Conservation (phyloP, 2,888 invertebrate species). For the Germaria angustata region DNA sequence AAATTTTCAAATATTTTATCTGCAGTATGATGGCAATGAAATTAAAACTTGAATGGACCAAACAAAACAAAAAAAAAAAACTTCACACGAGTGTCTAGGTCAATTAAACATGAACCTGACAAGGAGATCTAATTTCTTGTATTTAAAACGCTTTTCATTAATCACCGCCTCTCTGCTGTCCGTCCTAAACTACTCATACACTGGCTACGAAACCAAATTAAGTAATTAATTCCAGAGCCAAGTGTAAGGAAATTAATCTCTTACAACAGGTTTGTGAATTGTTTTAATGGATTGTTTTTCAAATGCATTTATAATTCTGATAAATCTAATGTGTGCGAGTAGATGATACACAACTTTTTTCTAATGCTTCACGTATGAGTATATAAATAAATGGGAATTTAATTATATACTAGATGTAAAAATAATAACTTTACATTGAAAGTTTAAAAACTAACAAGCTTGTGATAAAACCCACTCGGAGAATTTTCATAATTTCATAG, state of each 20-base stretch:
- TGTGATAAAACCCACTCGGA: constrained; percentile 26
- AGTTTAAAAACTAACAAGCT: constrained; percentile 3
- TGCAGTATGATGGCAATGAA: neutral
- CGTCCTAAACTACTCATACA: neutral
- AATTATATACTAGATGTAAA: neutral
- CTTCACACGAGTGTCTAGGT: neutral
- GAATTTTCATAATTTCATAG: constrained; percentile 36
- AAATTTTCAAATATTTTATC: neutral
- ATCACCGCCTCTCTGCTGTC: neutral
- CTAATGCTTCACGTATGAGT: neutral
- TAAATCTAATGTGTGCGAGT: neutral
- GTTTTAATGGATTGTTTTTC: constrained; percentile 32
- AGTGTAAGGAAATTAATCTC: neutral
- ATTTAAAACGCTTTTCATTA: neutral
- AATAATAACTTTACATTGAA: neutral
- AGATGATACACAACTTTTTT: neutral
- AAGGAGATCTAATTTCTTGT: neutral
- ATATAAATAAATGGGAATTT: constrained; percentile 7
- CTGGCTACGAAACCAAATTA: neutral
- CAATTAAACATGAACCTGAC: constrained; percentile 5
- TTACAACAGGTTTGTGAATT: neutral
- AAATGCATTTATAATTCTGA: constrained; percentile 31
- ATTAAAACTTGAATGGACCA: neutral
- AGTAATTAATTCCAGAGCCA: neutral
- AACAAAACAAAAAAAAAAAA: neutral